Percentiles rank a stretch among this genome's conserved stretches.
phyloP scores from a whole-genome alignment of 1,140 invertebrate genomes.

The Brachionus plicatilis region DNA sequence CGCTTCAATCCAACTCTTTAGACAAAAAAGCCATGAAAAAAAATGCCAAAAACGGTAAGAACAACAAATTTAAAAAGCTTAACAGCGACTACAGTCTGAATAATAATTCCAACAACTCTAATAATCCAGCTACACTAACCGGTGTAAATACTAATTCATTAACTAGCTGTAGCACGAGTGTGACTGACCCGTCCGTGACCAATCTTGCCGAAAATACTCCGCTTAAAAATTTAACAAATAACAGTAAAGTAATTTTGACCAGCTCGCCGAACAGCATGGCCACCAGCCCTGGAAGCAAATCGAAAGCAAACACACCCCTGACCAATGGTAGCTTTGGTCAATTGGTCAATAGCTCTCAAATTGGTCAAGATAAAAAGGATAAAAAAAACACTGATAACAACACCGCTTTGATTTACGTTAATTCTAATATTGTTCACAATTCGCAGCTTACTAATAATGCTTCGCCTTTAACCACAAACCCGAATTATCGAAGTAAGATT shows the following conservation, averaged over 20 bases:
- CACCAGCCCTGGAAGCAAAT: not conserved
- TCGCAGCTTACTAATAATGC: not conserved
- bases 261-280: not conserved
- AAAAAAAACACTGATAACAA: not conserved
- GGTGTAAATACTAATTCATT: not conserved
- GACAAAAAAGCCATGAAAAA: constrained; percentile 26
- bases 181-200: not conserved
- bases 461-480: not conserved
- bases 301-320: not conserved
- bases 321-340: not conserved
- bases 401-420: not conserved
- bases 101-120: not conserved
- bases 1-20: constrained; percentile 2
- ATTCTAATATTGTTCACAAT: not conserved
- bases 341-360: not conserved
- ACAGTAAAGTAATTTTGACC: not conserved
- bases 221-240: constrained; percentile 26
- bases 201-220: not conserved
- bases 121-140: not conserved
- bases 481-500: not conserved
- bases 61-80: constrained; percentile 18
- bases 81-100: not conserved
- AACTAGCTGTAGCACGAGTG: not conserved
- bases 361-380: not conserved
- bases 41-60: constrained; percentile 7